A percentile compares a stretch with the other conserved stretches of the same genome.
Conservation (phyloP, 2,888 invertebrate species). For the Clusia tigrina region DNA sequence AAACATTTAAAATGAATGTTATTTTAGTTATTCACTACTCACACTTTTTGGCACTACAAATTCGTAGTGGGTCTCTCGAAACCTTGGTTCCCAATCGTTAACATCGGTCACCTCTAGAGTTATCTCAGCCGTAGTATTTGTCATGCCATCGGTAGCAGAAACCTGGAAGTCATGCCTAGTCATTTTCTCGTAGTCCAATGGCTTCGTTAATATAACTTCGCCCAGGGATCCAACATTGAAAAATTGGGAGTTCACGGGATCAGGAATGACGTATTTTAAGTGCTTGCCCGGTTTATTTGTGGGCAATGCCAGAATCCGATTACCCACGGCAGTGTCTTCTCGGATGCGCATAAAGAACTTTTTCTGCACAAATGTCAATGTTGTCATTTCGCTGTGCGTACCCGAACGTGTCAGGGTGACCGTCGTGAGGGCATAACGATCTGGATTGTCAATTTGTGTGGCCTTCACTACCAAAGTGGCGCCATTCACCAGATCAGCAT, state of each 20-base stretch:
- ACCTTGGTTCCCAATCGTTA: constrained; percentile 93
- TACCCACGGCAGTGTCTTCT: constrained; percentile 79
- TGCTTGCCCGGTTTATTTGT: constrained; percentile 73
- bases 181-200: constrained; percentile 80
- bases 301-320: constrained; percentile 75
- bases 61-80: constrained; percentile 87
- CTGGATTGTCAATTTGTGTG: constrained; percentile 84
- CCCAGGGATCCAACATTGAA: constrained; percentile 82
- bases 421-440: constrained; percentile 86
- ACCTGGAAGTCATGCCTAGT: constrained; percentile 79
- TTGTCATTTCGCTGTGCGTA: constrained; percentile 67
- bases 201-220: constrained; percentile 77
- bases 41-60: constrained; percentile 68
- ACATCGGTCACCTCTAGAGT: constrained; percentile 84
- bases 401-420: constrained; percentile 71
- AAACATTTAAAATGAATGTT: no score
- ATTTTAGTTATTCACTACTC: constrained; percentile 44
- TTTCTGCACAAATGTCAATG: constrained; percentile 71
- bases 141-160: constrained; percentile 76
- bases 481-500: constrained; percentile 71
- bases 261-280: constrained; percentile 79
- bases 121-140: constrained; percentile 84
- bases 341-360: constrained; percentile 76
- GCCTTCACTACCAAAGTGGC: constrained; percentile 84
- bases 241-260: constrained; percentile 75